Evolutionary conservation across 1,140 invertebrate genomes (phyloP).

Genomic region (Microplitis mediator): DNA sequence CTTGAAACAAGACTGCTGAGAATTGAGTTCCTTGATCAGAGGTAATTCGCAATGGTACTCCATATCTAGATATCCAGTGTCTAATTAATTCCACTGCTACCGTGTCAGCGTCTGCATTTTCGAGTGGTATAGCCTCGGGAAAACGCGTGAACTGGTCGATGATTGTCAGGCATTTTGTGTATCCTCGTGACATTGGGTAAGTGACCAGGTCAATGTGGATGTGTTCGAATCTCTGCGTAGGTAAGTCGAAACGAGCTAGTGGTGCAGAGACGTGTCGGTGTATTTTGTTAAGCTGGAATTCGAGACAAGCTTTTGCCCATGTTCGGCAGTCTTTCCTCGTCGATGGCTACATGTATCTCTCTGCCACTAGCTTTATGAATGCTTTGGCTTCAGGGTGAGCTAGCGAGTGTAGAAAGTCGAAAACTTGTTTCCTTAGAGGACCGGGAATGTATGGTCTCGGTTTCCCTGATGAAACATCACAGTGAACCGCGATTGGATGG

Average conservation of each 20-base stretch:
- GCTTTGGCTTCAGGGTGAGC: constrained; percentile 36
- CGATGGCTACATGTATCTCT: constrained; percentile 39
- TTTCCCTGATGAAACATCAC: constrained; percentile 20
- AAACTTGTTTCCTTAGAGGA: constrained; percentile 13
- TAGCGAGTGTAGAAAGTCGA: constrained; percentile 20
- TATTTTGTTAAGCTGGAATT: constrained; percentile 44
- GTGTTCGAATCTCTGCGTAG: constrained; percentile 35
- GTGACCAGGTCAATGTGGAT: constrained; percentile 38
- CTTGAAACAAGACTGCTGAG: constrained; percentile 40
- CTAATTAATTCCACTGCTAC: constrained; percentile 33
- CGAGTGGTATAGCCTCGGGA: constrained; percentile 40
- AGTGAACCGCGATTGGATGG: constrained; percentile 10
- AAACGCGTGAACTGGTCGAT: constrained; percentile 34
- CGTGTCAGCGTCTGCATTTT: constrained; percentile 33
- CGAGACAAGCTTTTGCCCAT: constrained; percentile 39
- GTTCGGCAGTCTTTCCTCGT: constrained; percentile 43
- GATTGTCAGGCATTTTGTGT: constrained; percentile 38
- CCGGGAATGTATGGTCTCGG: constrained; percentile 29
- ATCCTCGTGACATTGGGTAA: constrained; percentile 11
- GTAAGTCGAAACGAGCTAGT: constrained; percentile 29
- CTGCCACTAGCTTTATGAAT: constrained; percentile 26
- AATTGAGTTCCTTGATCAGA: constrained; percentile 44
- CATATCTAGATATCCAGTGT: constrained; percentile 43
- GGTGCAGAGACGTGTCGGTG: constrained; percentile 38
- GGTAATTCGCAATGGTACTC: constrained; percentile 38